Evolutionary conservation across 2,113 vertebrate species (phyloP).

Genomic region (Cryptoleucopteryx plumbea): DNA sequence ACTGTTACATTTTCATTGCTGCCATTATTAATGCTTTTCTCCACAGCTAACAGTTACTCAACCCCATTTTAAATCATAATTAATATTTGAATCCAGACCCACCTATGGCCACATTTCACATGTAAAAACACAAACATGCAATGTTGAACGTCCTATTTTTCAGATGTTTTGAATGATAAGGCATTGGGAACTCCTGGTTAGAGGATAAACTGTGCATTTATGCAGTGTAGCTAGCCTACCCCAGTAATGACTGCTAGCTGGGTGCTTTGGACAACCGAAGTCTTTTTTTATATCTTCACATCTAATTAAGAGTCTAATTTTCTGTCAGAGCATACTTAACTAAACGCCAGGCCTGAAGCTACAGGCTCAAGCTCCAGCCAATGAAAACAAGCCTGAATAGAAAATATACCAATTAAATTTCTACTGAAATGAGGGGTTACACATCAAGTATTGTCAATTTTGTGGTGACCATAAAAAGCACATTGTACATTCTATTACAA

Average conservation of each 20-base stretch:
- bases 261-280: not conserved
- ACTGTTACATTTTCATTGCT: not conserved
- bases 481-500: not conserved
- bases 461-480: not conserved
- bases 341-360: not conserved
- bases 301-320: not conserved
- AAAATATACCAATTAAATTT: not conserved
- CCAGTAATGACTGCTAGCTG: not conserved
- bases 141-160: not conserved
- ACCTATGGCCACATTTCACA: not conserved
- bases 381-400: not conserved
- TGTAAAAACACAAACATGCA: not conserved
- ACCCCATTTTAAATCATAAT: not conserved
- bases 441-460: not conserved
- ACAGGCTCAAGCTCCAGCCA: not conserved
- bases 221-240: not conserved
- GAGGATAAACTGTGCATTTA: not conserved
- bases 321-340: not conserved
- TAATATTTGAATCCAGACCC: not conserved
- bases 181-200: not conserved
- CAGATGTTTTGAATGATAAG: not conserved
- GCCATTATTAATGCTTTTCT: not conserved
- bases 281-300: not conserved
- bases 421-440: not conserved
- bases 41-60: not conserved